Base-by-base conservation (phyloP, 2,888 invertebrate species). In the Andrena flavipes region DNA sequence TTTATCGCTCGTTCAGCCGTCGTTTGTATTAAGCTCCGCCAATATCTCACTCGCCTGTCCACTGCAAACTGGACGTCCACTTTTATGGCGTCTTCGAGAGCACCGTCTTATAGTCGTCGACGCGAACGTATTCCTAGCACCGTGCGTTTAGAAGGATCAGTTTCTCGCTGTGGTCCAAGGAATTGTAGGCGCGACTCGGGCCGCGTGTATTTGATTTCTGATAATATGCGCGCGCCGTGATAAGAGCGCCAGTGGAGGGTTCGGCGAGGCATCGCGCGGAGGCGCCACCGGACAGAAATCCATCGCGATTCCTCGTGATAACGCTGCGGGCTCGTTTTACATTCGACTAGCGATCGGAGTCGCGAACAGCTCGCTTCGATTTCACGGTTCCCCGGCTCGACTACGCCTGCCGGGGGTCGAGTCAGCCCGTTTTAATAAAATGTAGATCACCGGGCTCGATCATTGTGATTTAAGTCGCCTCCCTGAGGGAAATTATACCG, bases 401-500 rank as follows among this genome's bases (percentile, higher is more conserved):
- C 10, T 70, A 6, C 6, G 67, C 4, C 16, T 13, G 2, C 59
- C 1, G 60, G 26, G 20, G 42, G n/a, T 7, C 48, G 71, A 69
- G 64, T 68, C 63, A 74, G 77, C 75, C 49, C 20, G 65, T 79
- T 84, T 77, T 78, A 82, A 82, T 82, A 79, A 84, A 76, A 84
- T 79, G 82, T 84, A 82, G 84, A 84, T 84, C 69, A 79, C 79
- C 73, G 71, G 63, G 75, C 13, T 60, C 54, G 65, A 10, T 62
- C 82, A 77, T 73, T 79, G 79, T 79, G 79, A 84, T 76, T 82
- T 76, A 76, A 82, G 75, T 60, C 67, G 51, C 54, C 29, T 79
- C 76, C 82, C 84, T 72, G 75, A 79, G 84, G 82, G 84, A 82
- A 84, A 84, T 82, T 84, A 82, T 82, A 82, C 79, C 84, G 82